phyloP scores from a whole-genome alignment of 2,113 vertebrate species.

The Rafetus swinhoei region DNA sequence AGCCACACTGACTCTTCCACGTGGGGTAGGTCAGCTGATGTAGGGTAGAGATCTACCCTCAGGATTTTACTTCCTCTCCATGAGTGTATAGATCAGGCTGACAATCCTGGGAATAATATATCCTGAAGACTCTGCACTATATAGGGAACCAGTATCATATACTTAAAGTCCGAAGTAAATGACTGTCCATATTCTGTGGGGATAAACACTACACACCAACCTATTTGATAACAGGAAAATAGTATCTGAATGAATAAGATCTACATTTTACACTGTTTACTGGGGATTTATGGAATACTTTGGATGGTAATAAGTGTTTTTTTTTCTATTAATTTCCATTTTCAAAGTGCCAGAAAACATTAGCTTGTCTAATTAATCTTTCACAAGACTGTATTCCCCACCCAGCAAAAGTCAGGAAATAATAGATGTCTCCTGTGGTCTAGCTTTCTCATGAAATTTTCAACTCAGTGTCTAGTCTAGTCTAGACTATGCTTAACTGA shows the following conservation, averaged over 20 bases:
- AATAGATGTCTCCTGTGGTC: constrained; percentile 11
- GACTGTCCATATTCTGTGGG: not conserved
- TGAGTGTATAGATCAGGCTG: not conserved
- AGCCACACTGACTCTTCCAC: not conserved
- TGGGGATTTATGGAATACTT: constrained; percentile 10
- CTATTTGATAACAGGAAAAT: not conserved
- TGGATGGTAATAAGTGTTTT: not conserved
- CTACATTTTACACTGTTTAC: not conserved
- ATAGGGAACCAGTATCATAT: accelerated
- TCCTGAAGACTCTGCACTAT: not conserved
- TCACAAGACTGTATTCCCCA: not conserved
- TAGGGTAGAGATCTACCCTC: not conserved
- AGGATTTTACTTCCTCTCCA: not conserved
- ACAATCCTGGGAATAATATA: not conserved
- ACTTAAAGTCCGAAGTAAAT: not conserved
- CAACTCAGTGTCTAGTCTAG: not conserved
- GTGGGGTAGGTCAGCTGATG: not conserved
- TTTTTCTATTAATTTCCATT: not conserved
- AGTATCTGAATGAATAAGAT: not conserved
- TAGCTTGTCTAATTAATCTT: not conserved
- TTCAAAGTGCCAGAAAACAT: not conserved
- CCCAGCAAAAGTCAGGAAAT: not conserved
- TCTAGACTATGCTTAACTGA: not conserved
- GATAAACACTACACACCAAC: not conserved
- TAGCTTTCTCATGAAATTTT: constrained; percentile 24